These are phyloP conservation scores for Anseranas semipalmata DNA, from an alignment of 2,113 vertebrate genomes.

Conservation along the genomic window DNA sequence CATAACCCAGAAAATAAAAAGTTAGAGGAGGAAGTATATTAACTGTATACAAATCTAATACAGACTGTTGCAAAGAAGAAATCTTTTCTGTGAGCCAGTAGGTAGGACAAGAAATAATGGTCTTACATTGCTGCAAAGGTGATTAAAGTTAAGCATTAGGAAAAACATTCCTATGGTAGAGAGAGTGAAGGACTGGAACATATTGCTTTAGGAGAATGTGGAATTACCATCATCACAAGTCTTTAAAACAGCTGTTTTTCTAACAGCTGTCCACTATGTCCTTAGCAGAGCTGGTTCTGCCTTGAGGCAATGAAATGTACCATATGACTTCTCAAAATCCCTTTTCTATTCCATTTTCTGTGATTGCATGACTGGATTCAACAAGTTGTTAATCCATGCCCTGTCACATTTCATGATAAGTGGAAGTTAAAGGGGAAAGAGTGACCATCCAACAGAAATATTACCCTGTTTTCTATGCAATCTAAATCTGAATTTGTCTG, in stretches of 20 bases:
- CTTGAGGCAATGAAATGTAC: background rate
- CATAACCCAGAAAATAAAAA: background rate
- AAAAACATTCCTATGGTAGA: background rate
- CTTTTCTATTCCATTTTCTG: conserved; percentile 1
- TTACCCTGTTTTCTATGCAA: background rate
- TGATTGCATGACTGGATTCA: conserved; percentile 1
- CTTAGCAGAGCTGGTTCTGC: background rate
- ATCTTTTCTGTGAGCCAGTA: background rate
- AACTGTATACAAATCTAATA: background rate
- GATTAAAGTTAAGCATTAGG: background rate
- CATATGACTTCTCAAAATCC: background rate
- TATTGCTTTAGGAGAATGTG: background rate
- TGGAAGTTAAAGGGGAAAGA: background rate
- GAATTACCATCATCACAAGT: background rate
- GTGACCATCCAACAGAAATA: background rate
- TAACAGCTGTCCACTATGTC: background rate
- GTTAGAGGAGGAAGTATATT: background rate
- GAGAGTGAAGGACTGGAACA: conserved; percentile 14
- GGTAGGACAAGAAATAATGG: background rate
- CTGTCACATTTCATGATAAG: background rate
- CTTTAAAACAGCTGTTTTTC: background rate
- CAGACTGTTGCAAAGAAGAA: background rate
- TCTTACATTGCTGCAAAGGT: background rate
- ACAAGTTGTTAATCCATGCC: background rate
- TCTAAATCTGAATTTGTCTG: background rate